Evolutionary conservation across 2,113 vertebrate genomes (phyloP).

Genomic region (Alligator sinensis): DNA sequence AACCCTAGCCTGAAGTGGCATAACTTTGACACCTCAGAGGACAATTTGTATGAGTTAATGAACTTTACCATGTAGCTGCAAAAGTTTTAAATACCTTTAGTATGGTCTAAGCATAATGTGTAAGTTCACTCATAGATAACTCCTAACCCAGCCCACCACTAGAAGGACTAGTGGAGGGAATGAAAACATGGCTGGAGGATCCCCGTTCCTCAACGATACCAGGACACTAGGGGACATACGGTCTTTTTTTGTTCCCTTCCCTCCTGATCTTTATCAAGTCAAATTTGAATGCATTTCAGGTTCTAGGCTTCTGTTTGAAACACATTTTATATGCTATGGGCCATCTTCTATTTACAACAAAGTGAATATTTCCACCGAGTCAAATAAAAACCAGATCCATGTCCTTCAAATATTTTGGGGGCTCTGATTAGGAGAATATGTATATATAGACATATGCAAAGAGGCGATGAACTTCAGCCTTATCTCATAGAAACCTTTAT

Average conservation of each 20-base stretch:
- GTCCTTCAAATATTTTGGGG: not conserved
- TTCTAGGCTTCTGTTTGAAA: not conserved
- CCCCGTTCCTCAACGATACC: not conserved
- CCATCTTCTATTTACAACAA: not conserved
- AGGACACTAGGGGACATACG: not conserved
- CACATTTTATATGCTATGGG: not conserved
- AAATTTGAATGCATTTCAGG: not conserved
- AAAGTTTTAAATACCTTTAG: too few species aligned
- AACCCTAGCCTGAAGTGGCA: too few species aligned
- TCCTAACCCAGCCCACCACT: not conserved
- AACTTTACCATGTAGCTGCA: too few species aligned
- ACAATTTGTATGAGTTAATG: too few species aligned
- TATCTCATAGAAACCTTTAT: not conserved
- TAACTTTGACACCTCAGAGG: too few species aligned
- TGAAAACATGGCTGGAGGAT: not conserved
- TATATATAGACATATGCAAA: not conserved
- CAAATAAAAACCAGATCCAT: not conserved
- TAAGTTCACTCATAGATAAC: not conserved
- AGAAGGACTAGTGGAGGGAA: not conserved
- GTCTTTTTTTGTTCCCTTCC: not conserved
- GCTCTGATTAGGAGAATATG: too few species aligned
- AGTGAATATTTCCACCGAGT: not conserved
- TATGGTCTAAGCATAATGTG: too few species aligned
- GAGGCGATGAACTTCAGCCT: not conserved
- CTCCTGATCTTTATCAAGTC: not conserved